Evolutionary conservation across 2,113 vertebrate species (phyloP).

Genomic region (Epinephelus lanceolatus): DNA sequence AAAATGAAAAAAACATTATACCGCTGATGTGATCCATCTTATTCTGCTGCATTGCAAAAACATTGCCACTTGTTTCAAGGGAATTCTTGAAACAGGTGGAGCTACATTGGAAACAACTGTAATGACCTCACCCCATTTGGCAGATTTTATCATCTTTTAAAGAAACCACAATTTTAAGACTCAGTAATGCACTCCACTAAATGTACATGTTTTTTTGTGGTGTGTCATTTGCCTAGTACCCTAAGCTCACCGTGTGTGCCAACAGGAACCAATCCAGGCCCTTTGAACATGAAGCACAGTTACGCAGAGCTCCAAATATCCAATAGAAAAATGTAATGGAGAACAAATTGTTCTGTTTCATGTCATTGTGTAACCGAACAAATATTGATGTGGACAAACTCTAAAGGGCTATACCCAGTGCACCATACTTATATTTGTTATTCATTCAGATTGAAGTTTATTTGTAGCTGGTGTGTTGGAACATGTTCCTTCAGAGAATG

Average conservation of each 20-base stretch:
- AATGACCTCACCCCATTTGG: slow-evolving; percentile 63
- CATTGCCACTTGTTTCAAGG: slow-evolving; percentile 57
- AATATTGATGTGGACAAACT: slow-evolving; percentile 35
- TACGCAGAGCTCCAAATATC: slow-evolving; percentile 33
- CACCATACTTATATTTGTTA: slow-evolving; percentile 19
- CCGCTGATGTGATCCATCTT: slow-evolving; percentile 35
- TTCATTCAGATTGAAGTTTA: slow-evolving; percentile 13
- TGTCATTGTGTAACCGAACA: slow-evolving; percentile 32
- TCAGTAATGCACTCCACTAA: slow-evolving; percentile 28
- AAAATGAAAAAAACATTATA: slow-evolving; percentile 40
- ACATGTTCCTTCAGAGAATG: neutral
- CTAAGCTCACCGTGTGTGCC: slow-evolving; percentile 28
- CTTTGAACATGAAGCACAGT: slow-evolving; percentile 49
- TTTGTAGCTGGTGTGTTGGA: neutral
- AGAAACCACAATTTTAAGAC: slow-evolving; percentile 57
- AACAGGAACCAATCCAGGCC: slow-evolving; percentile 54
- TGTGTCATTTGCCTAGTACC: slow-evolving; percentile 58
- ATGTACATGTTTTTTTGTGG: slow-evolving; percentile 42
- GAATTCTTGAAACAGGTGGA: slow-evolving; percentile 68
- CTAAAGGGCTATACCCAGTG: neutral
- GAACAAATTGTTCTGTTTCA: slow-evolving; percentile 45
- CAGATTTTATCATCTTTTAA: slow-evolving; percentile 47
- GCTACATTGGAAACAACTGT: slow-evolving; percentile 64
- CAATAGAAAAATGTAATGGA: slow-evolving; percentile 34
- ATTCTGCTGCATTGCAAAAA: slow-evolving; percentile 49